Evolutionary conservation across 1,140 invertebrate genomes (phyloP).

Genomic region (Zaprionus inermis): DNA sequence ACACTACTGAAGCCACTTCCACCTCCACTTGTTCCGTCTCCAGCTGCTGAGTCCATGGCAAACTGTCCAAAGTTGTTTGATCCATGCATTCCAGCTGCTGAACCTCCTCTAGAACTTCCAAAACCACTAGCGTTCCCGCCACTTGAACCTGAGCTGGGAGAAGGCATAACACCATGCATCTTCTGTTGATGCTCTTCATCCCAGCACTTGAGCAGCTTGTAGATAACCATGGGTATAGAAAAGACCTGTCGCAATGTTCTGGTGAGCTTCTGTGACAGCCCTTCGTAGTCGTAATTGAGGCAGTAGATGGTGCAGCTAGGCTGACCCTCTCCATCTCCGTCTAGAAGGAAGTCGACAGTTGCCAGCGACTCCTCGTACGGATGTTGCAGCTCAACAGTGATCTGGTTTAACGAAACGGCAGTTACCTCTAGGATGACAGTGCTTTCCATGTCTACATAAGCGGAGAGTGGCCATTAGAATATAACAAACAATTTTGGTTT

Average conservation of each 20-base stretch:
- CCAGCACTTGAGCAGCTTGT: slow-evolving; percentile 89
- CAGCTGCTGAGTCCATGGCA: slow-evolving; percentile 44
- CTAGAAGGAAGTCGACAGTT: slow-evolving; percentile 94
- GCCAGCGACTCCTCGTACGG: slow-evolving; percentile 96
- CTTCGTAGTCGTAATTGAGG: slow-evolving; percentile 85
- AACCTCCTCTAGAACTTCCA: slow-evolving; percentile 27
- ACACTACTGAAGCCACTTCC: slow-evolving; percentile 54
- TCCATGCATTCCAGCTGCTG: slow-evolving; percentile 10
- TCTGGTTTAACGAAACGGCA: slow-evolving; percentile 93
- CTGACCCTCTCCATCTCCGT: slow-evolving; percentile 87
- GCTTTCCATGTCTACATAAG: slow-evolving; percentile 88
- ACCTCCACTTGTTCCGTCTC: slow-evolving; percentile 32
- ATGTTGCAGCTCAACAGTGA: slow-evolving; percentile 96
- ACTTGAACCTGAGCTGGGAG: slow-evolving; percentile 83
- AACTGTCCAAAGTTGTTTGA: slow-evolving; percentile 57
- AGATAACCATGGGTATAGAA: slow-evolving; percentile 94
- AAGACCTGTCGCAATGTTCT: slow-evolving; percentile 94
- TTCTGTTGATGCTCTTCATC: slow-evolving; percentile 85
- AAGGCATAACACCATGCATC: slow-evolving; percentile 71
- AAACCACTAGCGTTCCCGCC: slow-evolving; percentile 69
- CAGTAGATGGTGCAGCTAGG: slow-evolving; percentile 88
- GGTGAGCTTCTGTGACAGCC: slow-evolving; percentile 89
- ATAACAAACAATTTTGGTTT: neutral
- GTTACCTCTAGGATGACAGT: slow-evolving; percentile 96
- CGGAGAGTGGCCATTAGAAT: slow-evolving; percentile 10